Evolutionary conservation across 2,888 invertebrate species (phyloP).

Genomic region (Hydraecia micacea): DNA sequence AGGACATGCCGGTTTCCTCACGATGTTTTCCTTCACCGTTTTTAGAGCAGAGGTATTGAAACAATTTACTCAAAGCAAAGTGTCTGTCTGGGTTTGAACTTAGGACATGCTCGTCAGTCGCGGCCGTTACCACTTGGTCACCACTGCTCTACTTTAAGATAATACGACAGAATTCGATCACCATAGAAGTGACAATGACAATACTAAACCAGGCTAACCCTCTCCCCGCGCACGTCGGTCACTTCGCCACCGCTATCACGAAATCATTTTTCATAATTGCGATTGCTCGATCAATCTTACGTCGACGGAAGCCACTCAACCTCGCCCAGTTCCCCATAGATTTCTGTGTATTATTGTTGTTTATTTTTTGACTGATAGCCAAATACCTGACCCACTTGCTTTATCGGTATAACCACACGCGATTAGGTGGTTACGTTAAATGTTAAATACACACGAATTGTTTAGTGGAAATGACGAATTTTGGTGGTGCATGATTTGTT

Average conservation of each 20-base stretch:
- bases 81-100: neutral
- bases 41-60: neutral
- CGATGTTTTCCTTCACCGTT: neutral
- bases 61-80: neutral
- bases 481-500: constrained; percentile 50
- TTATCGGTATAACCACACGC: constrained; percentile 81
- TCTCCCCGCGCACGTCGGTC: constrained; percentile 57
- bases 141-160: neutral
- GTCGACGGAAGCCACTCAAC: constrained; percentile 87
- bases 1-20: neutral
- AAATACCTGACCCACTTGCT: constrained; percentile 78
- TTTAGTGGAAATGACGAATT: constrained; percentile 64
- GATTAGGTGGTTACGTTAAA: constrained; percentile 70
- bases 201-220: neutral
- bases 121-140: neutral
- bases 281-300: constrained; percentile 85
- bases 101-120: neutral
- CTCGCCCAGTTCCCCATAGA: constrained; percentile 77
- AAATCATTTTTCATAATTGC: constrained; percentile 89
- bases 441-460: constrained; percentile 63
- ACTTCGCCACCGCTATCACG: constrained; percentile 69
- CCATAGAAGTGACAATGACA: neutral
- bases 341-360: constrained; percentile 82
- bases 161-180: neutral
- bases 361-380: constrained; percentile 85